A percentile compares a stretch with the other conserved stretches of the same genome.
These are phyloP conservation scores for Pseudococcus jackbeardsleyi DNA, from an alignment of 2,888 invertebrate genomes.

Conservation along the genomic window DNA sequence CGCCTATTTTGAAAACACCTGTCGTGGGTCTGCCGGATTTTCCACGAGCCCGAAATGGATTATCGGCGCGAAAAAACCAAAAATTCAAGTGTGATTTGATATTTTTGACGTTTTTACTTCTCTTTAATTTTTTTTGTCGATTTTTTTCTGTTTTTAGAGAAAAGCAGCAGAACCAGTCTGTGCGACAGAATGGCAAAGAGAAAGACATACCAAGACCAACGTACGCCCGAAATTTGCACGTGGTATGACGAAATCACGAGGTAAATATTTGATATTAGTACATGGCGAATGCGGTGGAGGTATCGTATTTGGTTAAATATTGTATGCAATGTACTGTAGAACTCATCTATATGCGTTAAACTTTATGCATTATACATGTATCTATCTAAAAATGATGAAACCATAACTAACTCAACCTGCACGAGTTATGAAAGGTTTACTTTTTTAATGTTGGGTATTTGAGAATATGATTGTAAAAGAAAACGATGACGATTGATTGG, in stretches of 20 bases:
- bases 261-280: neutral
- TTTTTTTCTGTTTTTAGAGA: no score
- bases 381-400: neutral
- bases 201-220: neutral
- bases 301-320: neutral
- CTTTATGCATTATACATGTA: neutral
- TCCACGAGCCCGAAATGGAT: no score
- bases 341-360: neutral
- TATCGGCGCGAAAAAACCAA: no score
- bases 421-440: neutral
- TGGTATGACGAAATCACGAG: neutral
- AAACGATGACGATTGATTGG: neutral
- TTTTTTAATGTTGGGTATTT: neutral
- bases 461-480: neutral
- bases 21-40: neutral
- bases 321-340: neutral
- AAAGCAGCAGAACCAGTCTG: neutral
- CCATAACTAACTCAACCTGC: neutral
- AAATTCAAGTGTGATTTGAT: no score
- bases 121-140: no score
- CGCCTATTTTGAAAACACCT: neutral
- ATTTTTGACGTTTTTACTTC: no score
- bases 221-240: neutral
- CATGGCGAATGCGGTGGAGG: neutral
- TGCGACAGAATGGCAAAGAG: neutral